Evolutionary conservation across 2,113 vertebrate species (phyloP).

Genomic region (Canis aureus): DNA sequence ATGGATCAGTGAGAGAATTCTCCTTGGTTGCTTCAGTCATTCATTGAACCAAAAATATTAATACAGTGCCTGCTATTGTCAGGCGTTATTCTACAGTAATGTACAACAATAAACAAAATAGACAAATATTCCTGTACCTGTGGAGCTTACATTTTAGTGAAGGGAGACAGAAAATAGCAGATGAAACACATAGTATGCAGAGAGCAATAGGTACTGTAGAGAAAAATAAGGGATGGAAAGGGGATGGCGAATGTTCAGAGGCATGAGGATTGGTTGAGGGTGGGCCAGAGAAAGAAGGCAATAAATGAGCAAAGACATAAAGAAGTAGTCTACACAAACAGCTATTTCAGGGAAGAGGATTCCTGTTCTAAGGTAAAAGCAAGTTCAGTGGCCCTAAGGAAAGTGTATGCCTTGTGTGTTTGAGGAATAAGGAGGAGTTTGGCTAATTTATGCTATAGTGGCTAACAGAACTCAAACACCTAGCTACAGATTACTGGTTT

Average conservation of each 20-base stretch:
- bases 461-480: neutral
- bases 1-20: constrained; percentile 1
- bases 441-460: neutral
- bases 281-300: neutral
- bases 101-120: neutral
- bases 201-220: neutral
- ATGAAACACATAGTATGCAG: neutral
- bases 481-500: neutral
- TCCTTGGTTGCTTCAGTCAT: neutral
- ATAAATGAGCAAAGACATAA: neutral
- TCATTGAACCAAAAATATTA: constrained; percentile 25
- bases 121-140: neutral
- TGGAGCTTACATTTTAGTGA: neutral
- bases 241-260: neutral
- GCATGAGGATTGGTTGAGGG: neutral
- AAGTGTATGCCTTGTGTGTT: neutral
- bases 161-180: neutral
- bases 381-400: neutral
- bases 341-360: neutral
- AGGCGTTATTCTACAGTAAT: neutral
- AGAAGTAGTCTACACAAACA: neutral
- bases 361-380: neutral
- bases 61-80: neutral
- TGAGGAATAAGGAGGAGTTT: neutral
- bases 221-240: neutral